Evolutionary conservation across 2,113 vertebrate species (phyloP).

Genomic region (Egretta garzetta): DNA sequence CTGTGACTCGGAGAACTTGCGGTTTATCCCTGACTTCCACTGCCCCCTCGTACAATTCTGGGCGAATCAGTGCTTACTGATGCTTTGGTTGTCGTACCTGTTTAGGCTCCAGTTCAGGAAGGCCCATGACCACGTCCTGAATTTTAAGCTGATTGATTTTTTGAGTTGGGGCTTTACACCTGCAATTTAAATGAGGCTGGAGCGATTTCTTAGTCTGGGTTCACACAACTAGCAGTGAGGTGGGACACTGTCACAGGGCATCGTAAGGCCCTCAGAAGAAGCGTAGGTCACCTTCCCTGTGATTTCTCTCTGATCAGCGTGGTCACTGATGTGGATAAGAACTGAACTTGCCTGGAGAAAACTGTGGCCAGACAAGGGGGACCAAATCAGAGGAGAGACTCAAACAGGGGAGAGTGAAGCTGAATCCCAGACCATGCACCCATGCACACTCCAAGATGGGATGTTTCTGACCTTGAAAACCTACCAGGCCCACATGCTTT

Average conservation of each 20-base stretch:
- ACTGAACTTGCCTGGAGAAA: background rate
- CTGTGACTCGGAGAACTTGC: background rate
- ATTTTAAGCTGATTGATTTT: background rate
- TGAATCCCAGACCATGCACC: background rate
- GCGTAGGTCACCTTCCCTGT: background rate
- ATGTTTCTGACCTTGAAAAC: background rate
- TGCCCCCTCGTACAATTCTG: background rate
- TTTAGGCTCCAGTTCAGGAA: background rate
- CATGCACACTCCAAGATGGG: background rate
- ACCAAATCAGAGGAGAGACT: background rate
- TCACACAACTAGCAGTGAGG: background rate
- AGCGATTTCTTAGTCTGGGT: background rate
- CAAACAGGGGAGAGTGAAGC: background rate
- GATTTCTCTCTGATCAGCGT: background rate
- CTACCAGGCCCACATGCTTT: background rate
- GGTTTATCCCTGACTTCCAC: background rate
- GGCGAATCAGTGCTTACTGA: background rate
- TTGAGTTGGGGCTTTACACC: background rate
- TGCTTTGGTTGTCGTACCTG: background rate
- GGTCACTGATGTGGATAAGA: background rate
- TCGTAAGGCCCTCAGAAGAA: background rate
- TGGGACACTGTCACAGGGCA: background rate
- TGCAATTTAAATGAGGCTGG: background rate
- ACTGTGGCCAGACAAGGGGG: rapidly evolving
- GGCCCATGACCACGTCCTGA: background rate